Conservation (phyloP, 2,113 vertebrate genomes). For the Proterorhinus semilunaris region DNA sequence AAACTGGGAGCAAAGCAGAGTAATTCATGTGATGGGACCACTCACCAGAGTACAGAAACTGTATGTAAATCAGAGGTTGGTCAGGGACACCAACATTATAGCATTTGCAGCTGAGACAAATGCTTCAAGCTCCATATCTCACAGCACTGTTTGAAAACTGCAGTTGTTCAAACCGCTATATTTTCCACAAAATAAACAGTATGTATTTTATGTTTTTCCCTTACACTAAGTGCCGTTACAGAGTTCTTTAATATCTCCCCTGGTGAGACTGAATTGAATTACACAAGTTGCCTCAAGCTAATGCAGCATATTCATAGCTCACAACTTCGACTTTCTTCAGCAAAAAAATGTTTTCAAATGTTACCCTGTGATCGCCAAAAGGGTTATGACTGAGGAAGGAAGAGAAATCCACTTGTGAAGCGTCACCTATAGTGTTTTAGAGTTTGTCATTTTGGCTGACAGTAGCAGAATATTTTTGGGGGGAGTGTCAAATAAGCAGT, state of each 20-base stretch:
- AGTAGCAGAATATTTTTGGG: slow-evolving; percentile 10
- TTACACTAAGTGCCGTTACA: slow-evolving; percentile 32
- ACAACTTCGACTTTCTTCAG: slow-evolving; percentile 34
- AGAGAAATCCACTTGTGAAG: slow-evolving; percentile 1
- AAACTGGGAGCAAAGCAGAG: too few relatives aligned
- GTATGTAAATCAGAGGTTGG: background rate
- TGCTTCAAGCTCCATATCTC: background rate
- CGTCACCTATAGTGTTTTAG: slow-evolving; percentile 12
- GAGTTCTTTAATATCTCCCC: slow-evolving; percentile 44
- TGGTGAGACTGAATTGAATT: slow-evolving; percentile 47
- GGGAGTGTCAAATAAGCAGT: slow-evolving; percentile 8
- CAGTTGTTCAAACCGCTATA: slow-evolving; percentile 23
- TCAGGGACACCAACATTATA: background rate
- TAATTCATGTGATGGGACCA: too few relatives aligned
- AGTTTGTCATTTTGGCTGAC: slow-evolving; percentile 14
- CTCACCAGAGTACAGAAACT: background rate
- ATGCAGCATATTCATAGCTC: slow-evolving; percentile 41
- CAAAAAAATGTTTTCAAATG: slow-evolving; percentile 23
- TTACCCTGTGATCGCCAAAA: slow-evolving; percentile 10
- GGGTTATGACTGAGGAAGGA: slow-evolving; percentile 11
- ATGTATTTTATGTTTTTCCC: slow-evolving; percentile 9
- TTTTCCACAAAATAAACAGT: slow-evolving; percentile 35
- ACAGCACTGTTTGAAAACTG: slow-evolving; percentile 7
- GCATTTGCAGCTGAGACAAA: background rate
- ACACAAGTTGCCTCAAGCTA: slow-evolving; percentile 54